Conservation (phyloP, 1,140 invertebrate genomes). For the Plectrocnemia conspersa region DNA sequence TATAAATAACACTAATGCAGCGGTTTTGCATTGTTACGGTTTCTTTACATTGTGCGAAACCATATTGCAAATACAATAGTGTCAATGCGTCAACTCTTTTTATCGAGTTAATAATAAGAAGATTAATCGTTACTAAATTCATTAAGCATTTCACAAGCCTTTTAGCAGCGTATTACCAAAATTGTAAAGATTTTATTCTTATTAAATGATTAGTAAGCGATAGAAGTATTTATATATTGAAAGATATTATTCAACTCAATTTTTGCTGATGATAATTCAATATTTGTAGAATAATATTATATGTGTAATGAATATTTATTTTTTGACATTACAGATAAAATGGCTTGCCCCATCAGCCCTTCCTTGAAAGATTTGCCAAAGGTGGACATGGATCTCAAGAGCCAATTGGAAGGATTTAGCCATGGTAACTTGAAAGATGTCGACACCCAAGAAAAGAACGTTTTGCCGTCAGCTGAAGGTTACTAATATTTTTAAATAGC, state of each 20-base stretch:
- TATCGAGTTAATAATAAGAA: too few species aligned
- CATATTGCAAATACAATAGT: too few species aligned
- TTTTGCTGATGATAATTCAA: conserved; percentile 2
- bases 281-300: background rate
- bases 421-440: conserved; percentile 77
- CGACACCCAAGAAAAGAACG: conserved; percentile 79
- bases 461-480: conserved; percentile 86
- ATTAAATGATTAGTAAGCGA: too few species aligned
- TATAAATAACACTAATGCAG: too few species aligned
- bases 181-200: too few species aligned
- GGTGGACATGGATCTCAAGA: conserved; percentile 81
- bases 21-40: too few species aligned
- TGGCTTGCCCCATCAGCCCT: conserved; percentile 62
- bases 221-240: background rate
- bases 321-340: conserved; percentile 38
- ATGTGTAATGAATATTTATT: background rate
- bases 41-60: too few species aligned
- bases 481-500: conserved; percentile 33
- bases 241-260: background rate
- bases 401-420: conserved; percentile 82
- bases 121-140: too few species aligned
- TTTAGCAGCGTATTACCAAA: too few species aligned
- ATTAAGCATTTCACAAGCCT: too few species aligned
- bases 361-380: conserved; percentile 84
- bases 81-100: too few species aligned